Evolutionary conservation across 92 coral and sea anemone species (phyloP), one percentile per base, ranked within the genome.

Genomic region (Porites divaricata): DNA sequence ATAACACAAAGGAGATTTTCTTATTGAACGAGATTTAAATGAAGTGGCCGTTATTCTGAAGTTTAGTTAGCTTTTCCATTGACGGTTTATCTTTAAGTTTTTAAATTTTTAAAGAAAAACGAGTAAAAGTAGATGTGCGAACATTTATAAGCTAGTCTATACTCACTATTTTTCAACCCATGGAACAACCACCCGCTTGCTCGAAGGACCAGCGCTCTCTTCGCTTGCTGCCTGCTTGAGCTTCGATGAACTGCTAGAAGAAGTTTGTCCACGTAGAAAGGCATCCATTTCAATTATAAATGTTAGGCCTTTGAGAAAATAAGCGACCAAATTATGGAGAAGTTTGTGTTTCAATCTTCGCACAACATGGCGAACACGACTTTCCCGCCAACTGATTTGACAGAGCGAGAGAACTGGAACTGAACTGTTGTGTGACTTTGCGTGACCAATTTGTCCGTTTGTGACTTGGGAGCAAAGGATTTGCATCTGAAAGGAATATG

Each of bases 91-190:
- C 45, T 35, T n/a, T n/a, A n/a, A n/a, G n/a, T n/a, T 35, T 35
- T 35, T 4, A 35, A 5, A 35, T 35, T 35, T 35, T 35, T 6
- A 35, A 35, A 35, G 45, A 35, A 35, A 4, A 35, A 25, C 1
- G 22, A 19, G 1, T 35, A 10, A 35, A 54, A 70, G n/a, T n/a
- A 9, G 20, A n/a, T 11, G 15, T 6, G 26, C 17, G 5, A n/a
- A 24, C 9, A 13, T 13, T 35, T 35, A 35, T n/a, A n/a, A n/a
- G n/a, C n/a, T n/a, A n/a, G n/a, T n/a, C n/a, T n/a, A n/a, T 7
- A 87, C 99, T 88, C 78, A 97, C 99, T 97, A 97, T 97, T 97
- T 97, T 86, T 97, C 99, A 14, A 97, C 99, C 99, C 99, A 97
- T 5, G 99, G 99, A 51, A 91, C 87, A 13, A 89, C 78, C 16